Percentiles rank a stretch among this genome's conserved stretches.
These are phyloP conservation scores for Epinephelus coioides DNA, from an alignment of 2,797 vertebrate species.

Conservation along the genomic window DNA sequence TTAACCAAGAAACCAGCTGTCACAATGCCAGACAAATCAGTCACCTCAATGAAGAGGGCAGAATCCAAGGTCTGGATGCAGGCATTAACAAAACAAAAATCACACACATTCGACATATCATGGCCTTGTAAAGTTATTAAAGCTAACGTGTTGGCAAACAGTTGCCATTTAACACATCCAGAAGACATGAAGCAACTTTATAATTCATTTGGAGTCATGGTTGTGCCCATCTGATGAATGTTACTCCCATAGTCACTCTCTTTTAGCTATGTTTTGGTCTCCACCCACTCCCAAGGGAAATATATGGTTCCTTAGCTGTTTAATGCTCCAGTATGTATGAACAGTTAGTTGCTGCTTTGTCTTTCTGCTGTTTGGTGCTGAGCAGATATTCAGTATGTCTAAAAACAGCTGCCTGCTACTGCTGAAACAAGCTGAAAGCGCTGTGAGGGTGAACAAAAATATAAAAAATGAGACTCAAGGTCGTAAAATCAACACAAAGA, in stretches of 20 bases:
- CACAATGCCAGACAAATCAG: too few species aligned
- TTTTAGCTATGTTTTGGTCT: not conserved
- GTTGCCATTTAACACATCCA: not conserved
- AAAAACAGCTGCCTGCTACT: not conserved
- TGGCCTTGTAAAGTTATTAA: not conserved
- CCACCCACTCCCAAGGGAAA: not conserved
- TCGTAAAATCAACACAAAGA: not conserved
- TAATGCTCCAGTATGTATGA: not conserved
- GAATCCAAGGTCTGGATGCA: too few species aligned
- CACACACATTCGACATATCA: not conserved
- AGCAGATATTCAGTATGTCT: not conserved
- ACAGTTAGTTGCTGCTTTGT: not conserved
- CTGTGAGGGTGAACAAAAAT: not conserved
- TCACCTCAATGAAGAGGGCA: too few species aligned
- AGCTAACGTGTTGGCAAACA: not conserved
- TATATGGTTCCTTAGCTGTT: not conserved
- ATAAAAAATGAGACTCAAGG: too few species aligned
- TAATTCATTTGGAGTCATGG: not conserved
- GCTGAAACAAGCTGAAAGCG: not conserved
- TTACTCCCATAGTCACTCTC: not conserved
- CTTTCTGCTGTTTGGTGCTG: not conserved
- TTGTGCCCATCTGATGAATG: not conserved
- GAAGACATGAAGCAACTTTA: too few species aligned
- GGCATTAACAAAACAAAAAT: not conserved
- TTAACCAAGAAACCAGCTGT: too few species aligned